Percentiles rank a stretch among this genome's conserved stretches.
Evolutionary conservation across 1,140 invertebrate genomes (phyloP).

Genomic region (Ceratitis capitata): DNA sequence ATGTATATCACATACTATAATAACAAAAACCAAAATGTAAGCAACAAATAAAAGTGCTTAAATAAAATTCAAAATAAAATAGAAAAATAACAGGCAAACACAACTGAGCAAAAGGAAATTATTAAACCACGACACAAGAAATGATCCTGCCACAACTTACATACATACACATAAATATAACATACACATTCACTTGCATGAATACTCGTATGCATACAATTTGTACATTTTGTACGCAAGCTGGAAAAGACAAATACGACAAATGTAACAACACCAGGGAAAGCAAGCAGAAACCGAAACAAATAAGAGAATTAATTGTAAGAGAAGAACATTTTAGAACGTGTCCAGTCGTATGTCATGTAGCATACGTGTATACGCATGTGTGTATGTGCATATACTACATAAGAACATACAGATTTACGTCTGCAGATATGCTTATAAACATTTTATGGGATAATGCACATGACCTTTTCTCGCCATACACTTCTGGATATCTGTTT

Average conservation of each 20-base stretch:
- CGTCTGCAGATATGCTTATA: neutral
- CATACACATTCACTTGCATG: neutral
- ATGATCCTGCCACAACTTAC: neutral
- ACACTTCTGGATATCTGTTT: no score
- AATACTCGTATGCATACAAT: neutral
- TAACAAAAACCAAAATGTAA: neutral
- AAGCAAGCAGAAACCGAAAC: neutral
- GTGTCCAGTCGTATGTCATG: neutral
- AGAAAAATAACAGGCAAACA: constrained; percentile 8
- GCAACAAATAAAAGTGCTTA: neutral
- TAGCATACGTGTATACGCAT: no score
- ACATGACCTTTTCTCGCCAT: no score
- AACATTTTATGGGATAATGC: no score
- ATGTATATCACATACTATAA: neutral
- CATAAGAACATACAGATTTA: neutral
- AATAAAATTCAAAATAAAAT: neutral
- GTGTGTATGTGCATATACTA: neutral
- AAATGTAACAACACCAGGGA: neutral
- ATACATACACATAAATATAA: neutral
- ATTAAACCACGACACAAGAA: neutral
- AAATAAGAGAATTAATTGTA: constrained; percentile 32
- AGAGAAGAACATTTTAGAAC: neutral
- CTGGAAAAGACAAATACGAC: neutral
- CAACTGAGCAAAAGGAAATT: constrained; percentile 1
- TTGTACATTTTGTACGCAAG: neutral